Conservation (phyloP, 2,888 invertebrate genomes). For the Alsophila aescularia region DNA sequence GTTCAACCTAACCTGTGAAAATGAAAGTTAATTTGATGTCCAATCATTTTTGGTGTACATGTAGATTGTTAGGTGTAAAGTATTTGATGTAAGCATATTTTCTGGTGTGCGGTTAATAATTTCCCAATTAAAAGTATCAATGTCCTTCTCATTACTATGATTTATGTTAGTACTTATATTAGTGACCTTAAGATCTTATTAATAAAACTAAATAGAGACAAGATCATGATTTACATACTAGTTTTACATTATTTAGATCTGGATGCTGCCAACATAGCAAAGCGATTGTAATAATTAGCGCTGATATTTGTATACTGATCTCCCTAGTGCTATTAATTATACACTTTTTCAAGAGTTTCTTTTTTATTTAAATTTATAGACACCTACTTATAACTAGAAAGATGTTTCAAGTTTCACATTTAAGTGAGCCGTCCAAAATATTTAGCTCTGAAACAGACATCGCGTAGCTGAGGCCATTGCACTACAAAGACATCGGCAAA, state of each 20-base stretch:
- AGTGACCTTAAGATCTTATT: neutral
- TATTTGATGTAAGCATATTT: no score
- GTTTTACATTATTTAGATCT: conserved; percentile 28
- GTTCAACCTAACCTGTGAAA: no score
- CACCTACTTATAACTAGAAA: conserved; percentile 4
- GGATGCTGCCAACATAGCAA: conserved; percentile 27
- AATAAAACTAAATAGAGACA: conserved; percentile 5
- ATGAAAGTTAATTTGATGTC: no score
- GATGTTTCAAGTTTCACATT: neutral
- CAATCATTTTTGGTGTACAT: no score
- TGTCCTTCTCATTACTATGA: neutral
- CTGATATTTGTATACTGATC: conserved; percentile 53
- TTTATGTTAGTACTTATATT: neutral
- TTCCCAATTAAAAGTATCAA: no score
- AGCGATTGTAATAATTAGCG: conserved; percentile 36
- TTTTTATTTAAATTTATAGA: conserved; percentile 40
- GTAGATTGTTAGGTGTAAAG: no score
- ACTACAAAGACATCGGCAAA: conserved; percentile 95
- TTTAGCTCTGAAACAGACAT: conserved; percentile 86
- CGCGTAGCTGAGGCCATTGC: conserved; percentile 94
- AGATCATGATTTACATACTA: conserved; percentile 13
- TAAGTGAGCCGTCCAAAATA: conserved; percentile 91
- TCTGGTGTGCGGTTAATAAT: no score
- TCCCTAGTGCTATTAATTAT: conserved; percentile 58
- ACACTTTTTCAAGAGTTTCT: conserved; percentile 51